Evolutionary conservation across 2,797 vertebrate species (phyloP), one percentile per base, ranked within the genome.

Genomic region (Linurgus olivaceus): DNA sequence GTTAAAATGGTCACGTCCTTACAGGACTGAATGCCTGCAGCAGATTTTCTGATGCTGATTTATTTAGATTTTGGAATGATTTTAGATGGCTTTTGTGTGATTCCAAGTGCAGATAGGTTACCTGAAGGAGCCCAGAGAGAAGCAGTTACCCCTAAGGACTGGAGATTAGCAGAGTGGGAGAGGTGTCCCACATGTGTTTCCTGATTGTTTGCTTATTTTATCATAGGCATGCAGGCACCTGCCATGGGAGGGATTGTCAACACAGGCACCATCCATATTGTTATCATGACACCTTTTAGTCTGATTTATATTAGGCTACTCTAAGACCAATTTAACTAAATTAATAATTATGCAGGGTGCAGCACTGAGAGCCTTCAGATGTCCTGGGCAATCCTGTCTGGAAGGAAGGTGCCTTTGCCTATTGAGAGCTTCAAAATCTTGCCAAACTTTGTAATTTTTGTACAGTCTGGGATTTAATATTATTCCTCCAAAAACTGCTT

Each of bases 21-120:
- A 37, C 42, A 91, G 73, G 71, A 84, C 50, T 11, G 31, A 90
- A 70, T 2, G 42, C 73, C 80, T 59, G 48, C 6, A 20, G 79
- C 51, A 63, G 26, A 44, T 73, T 81, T 91, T 78, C 85, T 90
- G 82, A 94, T 91, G 62, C 59, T 93, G 88, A 81, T 95, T 86
- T 94, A 88, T 90, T 91, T 84, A 90, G 87, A 91, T 94, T 93
- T 80, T 76, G 47, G 57, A 71, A 20, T 18, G 52, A 74, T 88
- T 95, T 95, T 45, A 58, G 68, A 51, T 72, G 86, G 61, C 76
- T 88, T 93, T 86, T 68, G 51, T 12, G 1, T 73, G 73, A 38
- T 81, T 78, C 44, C 28, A 55, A 72, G 42, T 62, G 35, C 87
- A 63, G 51, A 40, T 40, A 62, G 42, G 37, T 70, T 76, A 35